Conservation (phyloP, 1,140 invertebrate species). For the Diabrotica virgifera region DNA sequence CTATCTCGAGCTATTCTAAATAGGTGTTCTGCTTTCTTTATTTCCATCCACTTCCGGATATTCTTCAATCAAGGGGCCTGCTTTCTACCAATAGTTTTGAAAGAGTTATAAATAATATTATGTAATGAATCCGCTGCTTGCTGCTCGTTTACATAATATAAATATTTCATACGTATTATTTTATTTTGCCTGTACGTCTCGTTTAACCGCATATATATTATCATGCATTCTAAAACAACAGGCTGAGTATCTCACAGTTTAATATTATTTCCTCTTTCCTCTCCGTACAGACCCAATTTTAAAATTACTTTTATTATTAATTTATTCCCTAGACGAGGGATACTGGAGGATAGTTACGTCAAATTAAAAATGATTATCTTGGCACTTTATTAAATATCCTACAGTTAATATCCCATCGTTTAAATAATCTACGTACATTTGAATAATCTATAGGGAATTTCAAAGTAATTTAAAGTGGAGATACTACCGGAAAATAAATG, state of each 20-base stretch:
- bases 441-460: conserved; percentile 3
- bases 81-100: too few relatives aligned
- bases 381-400: background rate
- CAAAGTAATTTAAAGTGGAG: background rate
- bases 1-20: too few relatives aligned
- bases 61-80: too few relatives aligned
- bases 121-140: too few relatives aligned
- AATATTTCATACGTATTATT: too few relatives aligned
- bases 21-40: too few relatives aligned
- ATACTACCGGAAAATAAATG: too few relatives aligned
- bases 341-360: background rate
- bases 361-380: background rate
- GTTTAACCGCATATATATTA: background rate
- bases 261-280: too few relatives aligned
- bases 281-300: background rate
- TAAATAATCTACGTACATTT: background rate
- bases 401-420: background rate
- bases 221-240: background rate
- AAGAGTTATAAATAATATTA: too few relatives aligned
- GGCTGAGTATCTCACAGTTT: background rate
- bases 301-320: background rate
- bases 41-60: too few relatives aligned
- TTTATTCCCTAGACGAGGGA: background rate
- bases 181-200: too few relatives aligned
- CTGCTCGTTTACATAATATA: too few relatives aligned